Evolutionary conservation across 1,140 invertebrate species (phyloP).

Genomic region (Drosophila paulistorum): DNA sequence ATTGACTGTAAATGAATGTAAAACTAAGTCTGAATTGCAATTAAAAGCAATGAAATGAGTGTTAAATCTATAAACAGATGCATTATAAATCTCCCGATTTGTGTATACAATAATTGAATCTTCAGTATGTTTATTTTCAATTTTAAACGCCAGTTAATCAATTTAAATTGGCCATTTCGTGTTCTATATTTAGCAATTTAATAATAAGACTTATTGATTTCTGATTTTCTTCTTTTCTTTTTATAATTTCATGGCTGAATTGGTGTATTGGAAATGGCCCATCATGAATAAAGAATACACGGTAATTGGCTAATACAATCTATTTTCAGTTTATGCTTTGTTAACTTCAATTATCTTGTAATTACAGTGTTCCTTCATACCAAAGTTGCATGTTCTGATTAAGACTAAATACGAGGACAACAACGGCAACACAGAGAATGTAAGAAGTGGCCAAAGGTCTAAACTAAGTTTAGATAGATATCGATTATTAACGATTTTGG

Average conservation of each 20-base stretch:
- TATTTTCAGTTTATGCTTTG: constrained; percentile 16
- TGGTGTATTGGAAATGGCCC: neutral
- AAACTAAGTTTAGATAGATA: constrained; percentile 40
- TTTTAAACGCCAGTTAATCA: neutral
- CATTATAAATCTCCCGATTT: neutral
- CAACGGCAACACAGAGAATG: constrained; percentile 94
- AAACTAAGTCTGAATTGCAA: neutral
- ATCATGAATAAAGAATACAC: constrained; percentile 12
- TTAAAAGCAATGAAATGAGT: neutral
- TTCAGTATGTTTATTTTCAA: constrained; percentile 4
- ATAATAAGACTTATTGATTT: constrained; percentile 43
- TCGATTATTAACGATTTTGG: constrained; percentile 3
- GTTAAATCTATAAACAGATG: neutral
- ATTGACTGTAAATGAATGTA: constrained; percentile 18
- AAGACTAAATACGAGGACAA: constrained; percentile 96
- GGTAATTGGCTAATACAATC: constrained; percentile 24
- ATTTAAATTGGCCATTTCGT: constrained; percentile 30
- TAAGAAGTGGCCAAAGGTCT: constrained; percentile 83
- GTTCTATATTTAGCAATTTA: constrained; percentile 10
- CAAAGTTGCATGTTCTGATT: constrained; percentile 93
- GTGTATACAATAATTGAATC: neutral
- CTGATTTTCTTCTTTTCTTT: neutral
- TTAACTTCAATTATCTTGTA: constrained; percentile 47
- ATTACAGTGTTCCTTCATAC: constrained; percentile 95
- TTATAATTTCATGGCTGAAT: constrained; percentile 5